Base-by-base conservation (phyloP, 2,888 invertebrate genomes). In the Scaptomyza parva region DNA sequence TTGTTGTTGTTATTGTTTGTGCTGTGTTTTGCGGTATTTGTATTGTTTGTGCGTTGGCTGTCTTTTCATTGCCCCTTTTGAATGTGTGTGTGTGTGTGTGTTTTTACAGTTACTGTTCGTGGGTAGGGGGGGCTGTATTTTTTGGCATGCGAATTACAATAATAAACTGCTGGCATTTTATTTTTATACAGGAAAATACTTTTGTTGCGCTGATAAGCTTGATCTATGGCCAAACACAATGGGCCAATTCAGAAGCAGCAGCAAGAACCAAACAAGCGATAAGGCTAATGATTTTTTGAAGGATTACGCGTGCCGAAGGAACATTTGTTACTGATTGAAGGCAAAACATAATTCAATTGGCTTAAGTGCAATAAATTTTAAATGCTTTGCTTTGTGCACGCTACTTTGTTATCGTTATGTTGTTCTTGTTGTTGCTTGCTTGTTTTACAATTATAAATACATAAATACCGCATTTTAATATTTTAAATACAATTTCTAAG, bases 151-250 rank as follows among this genome's bases (percentile, higher is more conserved):
- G 78, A 84, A 86, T 82, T 81, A 82, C 81, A 82, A 84, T 86
- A 82, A 82, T 86, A 82, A 82, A 82, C 78, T 84, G 78, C 58
- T 63, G 76, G 69, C 70, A 84, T 82, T 86, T 37, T 84, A 84
- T 84, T 86, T 86, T 86, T 67, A 81, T 87, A 72, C 81, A 81
- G 85, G 85, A 66, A 81, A 81, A 87, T 87, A 70, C 76, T 55
- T 86, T 81, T 70, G 81, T 68, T 63, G 66, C 70, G 85, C 82
- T 68, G 83, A 87, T 86, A 86, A 87, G 86, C 77, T 74, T 87
- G 88, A 87, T 83, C 86, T 82, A 87, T 85, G 61, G 76, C 5
- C 58, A 54, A 54, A 45, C 40, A 60, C 37, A 37, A 37, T 3
- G 65, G 33, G 37, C 17, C 35, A 61, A 71, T 71, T 84, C n/a